Evolutionary conservation across 2,888 invertebrate species (phyloP).

Genomic region (Eueremaeus valkanovi): DNA sequence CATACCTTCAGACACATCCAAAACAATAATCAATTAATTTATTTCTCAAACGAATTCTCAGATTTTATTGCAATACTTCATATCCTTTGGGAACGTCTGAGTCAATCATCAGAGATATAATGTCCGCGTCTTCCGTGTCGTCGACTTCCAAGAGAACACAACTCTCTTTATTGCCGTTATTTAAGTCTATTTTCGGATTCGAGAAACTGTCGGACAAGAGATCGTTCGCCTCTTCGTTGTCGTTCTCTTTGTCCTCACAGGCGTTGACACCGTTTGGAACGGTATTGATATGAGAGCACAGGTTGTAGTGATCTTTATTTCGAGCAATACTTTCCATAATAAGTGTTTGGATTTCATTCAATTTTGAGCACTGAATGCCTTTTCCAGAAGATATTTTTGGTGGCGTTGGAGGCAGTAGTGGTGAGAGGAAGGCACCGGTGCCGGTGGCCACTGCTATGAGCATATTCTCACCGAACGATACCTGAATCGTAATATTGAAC

Average conservation of each 20-base stretch:
- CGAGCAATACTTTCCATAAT: constrained; percentile 66
- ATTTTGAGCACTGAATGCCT: constrained; percentile 49
- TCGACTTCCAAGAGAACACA: constrained; percentile 60
- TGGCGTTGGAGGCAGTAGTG: constrained; percentile 69
- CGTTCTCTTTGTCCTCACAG: constrained; percentile 1
- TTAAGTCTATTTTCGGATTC: constrained; percentile 29
- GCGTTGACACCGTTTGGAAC: not conserved
- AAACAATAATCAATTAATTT: not conserved
- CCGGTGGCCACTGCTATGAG: constrained; percentile 73
- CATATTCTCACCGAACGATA: constrained; percentile 79
- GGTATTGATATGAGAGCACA: not conserved
- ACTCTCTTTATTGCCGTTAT: constrained; percentile 38
- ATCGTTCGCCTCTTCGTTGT: constrained; percentile 17
- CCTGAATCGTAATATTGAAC: constrained; percentile 73
- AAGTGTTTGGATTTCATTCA: constrained; percentile 65
- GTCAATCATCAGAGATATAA: constrained; percentile 68
- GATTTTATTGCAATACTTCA: constrained; percentile 56
- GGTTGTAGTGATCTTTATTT: constrained; percentile 67
- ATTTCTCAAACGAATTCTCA: not conserved
- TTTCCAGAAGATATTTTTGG: constrained; percentile 61
- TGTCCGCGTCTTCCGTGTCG: constrained; percentile 74
- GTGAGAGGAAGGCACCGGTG: constrained; percentile 72
- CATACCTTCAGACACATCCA: constrained; percentile 55
- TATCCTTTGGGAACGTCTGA: constrained; percentile 70
- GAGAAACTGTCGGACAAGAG: not conserved